Evolutionary conservation across 2,113 vertebrate species (phyloP).

Genomic region (Crotalus helleri): DNA sequence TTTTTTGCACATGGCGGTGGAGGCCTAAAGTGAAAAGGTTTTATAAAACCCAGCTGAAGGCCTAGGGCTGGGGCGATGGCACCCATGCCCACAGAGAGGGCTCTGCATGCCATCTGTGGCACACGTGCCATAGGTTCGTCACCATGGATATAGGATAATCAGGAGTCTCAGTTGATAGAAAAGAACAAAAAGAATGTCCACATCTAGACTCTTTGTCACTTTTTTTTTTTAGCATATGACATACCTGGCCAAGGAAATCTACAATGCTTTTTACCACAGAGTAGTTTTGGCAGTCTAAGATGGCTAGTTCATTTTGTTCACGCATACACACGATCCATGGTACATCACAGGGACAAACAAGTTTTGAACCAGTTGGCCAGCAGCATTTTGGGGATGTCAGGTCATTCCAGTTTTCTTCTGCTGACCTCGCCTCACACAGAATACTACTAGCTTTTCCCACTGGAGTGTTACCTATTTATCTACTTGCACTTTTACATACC

Average conservation of each 20-base stretch:
- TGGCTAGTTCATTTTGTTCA: background rate
- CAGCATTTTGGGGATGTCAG: background rate
- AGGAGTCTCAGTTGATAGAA: background rate
- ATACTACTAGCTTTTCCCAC: background rate
- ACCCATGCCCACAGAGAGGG: too few species aligned
- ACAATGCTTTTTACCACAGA: background rate
- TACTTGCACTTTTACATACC: background rate
- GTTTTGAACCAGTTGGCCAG: background rate
- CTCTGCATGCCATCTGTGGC: too few species aligned
- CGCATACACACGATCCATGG: too few species aligned
- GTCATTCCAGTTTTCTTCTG: background rate
- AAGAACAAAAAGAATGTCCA: background rate
- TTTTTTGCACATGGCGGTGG: too few species aligned
- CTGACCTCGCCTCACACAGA: background rate
- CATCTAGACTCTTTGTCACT: background rate
- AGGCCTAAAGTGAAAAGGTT: too few species aligned
- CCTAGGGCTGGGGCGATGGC: too few species aligned
- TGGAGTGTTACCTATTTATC: background rate
- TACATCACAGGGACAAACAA: background rate
- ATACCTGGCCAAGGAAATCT: background rate
- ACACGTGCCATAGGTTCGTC: too few species aligned
- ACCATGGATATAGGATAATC: background rate
- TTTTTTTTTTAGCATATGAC: background rate
- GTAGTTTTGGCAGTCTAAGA: background rate
- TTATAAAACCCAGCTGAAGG: too few species aligned